Percentiles rank a stretch among this genome's conserved stretches.
These are phyloP conservation scores for Colius striatus DNA, from an alignment of 2,113 vertebrate genomes.

Conservation along the genomic window DNA sequence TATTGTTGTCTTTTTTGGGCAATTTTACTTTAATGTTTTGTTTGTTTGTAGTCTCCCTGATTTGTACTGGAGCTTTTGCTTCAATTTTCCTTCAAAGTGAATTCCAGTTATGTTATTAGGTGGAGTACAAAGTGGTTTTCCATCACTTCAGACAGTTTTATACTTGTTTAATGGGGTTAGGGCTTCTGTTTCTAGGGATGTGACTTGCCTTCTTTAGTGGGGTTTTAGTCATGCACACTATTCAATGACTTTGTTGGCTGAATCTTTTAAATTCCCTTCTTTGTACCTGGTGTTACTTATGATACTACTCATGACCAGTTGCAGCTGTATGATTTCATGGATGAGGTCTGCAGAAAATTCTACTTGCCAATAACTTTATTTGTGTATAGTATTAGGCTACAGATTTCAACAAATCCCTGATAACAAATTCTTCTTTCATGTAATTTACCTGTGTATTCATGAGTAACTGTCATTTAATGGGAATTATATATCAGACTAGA, in stretches of 20 bases:
- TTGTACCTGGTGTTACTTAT: background rate
- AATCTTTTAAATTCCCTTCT: constrained; percentile 28
- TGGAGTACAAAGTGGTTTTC: constrained; percentile 61
- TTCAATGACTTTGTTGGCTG: constrained; percentile 4
- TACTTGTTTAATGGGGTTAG: constrained; percentile 66
- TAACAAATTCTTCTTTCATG: background rate
- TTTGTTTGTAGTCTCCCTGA: constrained; percentile 60
- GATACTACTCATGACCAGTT: constrained; percentile 21
- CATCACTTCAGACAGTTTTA: constrained; percentile 71
- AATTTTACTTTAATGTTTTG: constrained; percentile 73
- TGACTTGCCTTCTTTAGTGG: constrained; percentile 54
- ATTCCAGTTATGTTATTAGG: constrained; percentile 66
- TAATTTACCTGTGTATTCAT: background rate
- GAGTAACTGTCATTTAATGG: background rate
- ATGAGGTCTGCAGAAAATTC: constrained; percentile 8
- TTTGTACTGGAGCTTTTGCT: constrained; percentile 58
- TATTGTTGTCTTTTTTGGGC: constrained; percentile 58
- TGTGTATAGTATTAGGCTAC: background rate
- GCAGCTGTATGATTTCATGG: constrained; percentile 12
- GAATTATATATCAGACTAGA: background rate
- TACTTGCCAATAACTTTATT: background rate
- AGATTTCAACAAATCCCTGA: background rate
- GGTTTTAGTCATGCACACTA: constrained; percentile 34
- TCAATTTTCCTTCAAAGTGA: constrained; percentile 61
- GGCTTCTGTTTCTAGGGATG: constrained; percentile 43